Percentiles rank a stretch among this genome's conserved stretches.
Conservation (phyloP, 64 coral and sea anemone species). For the Pachyseris speciosa region DNA sequence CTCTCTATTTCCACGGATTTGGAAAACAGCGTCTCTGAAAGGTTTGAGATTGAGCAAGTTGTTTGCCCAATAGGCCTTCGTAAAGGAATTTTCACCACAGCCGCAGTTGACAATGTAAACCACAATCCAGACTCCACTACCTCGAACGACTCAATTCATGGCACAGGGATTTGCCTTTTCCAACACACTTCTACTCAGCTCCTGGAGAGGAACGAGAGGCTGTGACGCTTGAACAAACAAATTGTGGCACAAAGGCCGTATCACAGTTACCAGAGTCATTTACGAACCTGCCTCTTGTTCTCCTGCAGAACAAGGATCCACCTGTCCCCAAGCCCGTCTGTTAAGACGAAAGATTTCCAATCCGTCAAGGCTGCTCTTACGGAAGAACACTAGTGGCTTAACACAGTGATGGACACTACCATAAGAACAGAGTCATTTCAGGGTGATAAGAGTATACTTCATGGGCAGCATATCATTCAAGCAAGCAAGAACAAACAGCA, state of each 20-base stretch:
- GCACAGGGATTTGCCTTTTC: conserved; percentile 40
- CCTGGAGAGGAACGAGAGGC: background rate
- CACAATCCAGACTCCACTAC: conserved; percentile 40
- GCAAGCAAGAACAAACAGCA: background rate
- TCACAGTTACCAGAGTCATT: conserved; percentile 31
- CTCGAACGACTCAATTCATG: conserved; percentile 38
- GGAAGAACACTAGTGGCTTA: conserved; percentile 49
- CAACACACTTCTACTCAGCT: conserved; percentile 17
- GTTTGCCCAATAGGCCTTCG: conserved; percentile 34
- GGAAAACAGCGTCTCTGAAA: background rate
- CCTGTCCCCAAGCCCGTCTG: background rate
- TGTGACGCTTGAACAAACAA: background rate
- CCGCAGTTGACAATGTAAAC: conserved; percentile 42
- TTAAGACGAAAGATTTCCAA: conserved; percentile 1
- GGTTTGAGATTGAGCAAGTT: background rate
- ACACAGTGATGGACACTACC: conserved; percentile 18
- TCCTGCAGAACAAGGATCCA: conserved; percentile 23
- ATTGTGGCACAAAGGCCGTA: conserved; percentile 33
- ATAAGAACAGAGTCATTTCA: conserved; percentile 6
- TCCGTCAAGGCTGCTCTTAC: background rate
- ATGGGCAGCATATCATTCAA: conserved; percentile 11
- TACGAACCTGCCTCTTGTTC: conserved; percentile 2
- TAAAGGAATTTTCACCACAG: conserved; percentile 13
- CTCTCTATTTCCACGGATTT: conserved; percentile 54
- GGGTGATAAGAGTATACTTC: background rate